A percentile compares a stretch with the other conserved stretches of the same genome.
Evolutionary conservation across 1,140 invertebrate genomes (phyloP).

Genomic region (Drosophila rhopaloa): DNA sequence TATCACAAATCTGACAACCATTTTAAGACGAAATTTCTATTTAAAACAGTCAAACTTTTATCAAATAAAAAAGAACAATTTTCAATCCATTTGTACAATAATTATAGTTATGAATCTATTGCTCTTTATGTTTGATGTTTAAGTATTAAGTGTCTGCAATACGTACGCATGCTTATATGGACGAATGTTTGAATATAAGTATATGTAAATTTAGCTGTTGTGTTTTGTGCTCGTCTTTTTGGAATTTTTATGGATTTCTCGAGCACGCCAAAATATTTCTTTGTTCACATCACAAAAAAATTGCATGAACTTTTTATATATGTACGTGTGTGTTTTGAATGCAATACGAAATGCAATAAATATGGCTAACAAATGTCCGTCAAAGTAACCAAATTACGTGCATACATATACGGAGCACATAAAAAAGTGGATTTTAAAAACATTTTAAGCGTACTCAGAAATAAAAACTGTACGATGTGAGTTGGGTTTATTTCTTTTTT

Average conservation of each 20-base stretch:
- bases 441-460: neutral
- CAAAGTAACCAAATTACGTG: constrained; percentile 12
- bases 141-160: constrained; percentile 1
- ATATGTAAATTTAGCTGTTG: constrained; percentile 31
- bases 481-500: too few species aligned
- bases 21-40: too few species aligned
- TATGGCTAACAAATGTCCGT: constrained; percentile 36
- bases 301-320: constrained; percentile 56
- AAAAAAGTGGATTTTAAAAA: constrained; percentile 6
- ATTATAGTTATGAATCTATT: neutral
- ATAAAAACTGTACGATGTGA: neutral
- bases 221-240: constrained; percentile 22
- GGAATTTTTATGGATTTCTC: constrained; percentile 68
- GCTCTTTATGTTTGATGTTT: neutral
- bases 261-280: constrained; percentile 74
- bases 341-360: constrained; percentile 52
- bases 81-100: neutral
- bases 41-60: neutral
- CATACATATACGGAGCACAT: constrained; percentile 4
- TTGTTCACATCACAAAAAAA: constrained; percentile 68
- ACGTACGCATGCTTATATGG: neutral
- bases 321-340: constrained; percentile 40
- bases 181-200: constrained; percentile 6
- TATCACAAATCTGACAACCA: too few species aligned
- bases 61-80: too few species aligned